phyloP scores from a whole-genome alignment of 2,797 vertebrate genomes.

The Myiotriccus ornatus region DNA sequence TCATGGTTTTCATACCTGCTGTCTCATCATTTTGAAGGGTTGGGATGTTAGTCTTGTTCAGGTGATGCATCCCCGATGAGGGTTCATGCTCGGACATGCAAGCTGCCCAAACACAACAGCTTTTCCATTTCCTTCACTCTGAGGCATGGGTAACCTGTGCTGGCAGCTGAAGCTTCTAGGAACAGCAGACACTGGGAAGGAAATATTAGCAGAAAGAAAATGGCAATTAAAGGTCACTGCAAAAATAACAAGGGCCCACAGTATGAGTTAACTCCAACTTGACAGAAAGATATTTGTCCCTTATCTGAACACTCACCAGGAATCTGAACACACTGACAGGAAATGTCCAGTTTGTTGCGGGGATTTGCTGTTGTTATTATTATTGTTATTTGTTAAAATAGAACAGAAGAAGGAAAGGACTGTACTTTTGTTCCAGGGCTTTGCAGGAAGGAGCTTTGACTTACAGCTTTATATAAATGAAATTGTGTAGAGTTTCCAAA shows the following conservation, averaged over 20 bases:
- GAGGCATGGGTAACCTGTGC: background rate
- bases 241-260: background rate
- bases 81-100: background rate
- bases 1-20: background rate
- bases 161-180: slow-evolving; percentile 12
- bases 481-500: slow-evolving; percentile 26
- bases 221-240: background rate
- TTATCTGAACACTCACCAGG: background rate
- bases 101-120: background rate
- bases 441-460: slow-evolving; percentile 58
- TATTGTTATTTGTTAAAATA: slow-evolving; percentile 40
- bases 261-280: background rate
- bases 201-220: slow-evolving; percentile 20
- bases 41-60: background rate
- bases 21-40: background rate
- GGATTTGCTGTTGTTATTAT: background rate
- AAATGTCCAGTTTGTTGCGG: slow-evolving; percentile 11
- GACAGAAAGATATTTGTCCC: background rate
- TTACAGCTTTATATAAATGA: slow-evolving; percentile 37
- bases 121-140: background rate
- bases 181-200: background rate
- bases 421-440: slow-evolving; percentile 58
- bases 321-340: background rate
- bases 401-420: slow-evolving; percentile 59
- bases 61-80: background rate